Base-by-base conservation (phyloP, 2,888 invertebrate genomes). In the Steinernema scapterisci region DNA sequence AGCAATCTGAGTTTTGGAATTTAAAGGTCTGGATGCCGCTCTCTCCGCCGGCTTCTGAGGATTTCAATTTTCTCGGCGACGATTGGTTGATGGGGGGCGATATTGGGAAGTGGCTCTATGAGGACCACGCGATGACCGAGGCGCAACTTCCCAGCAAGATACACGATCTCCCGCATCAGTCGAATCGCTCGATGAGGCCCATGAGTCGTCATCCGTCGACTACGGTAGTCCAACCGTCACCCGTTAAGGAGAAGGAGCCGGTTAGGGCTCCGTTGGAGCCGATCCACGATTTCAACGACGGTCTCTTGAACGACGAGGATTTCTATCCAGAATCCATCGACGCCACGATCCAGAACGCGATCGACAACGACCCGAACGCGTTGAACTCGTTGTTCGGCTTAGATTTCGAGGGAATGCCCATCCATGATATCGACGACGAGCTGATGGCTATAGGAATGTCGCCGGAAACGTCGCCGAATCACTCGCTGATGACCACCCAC, bases 1-100 rank as follows among this genome's bases (percentile, higher is more conserved):
- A 48, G 19, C 3, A 5, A 48, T 16, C 48, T 48, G 48, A 48
- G 13, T 3, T 7, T 19, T 3, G 5, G 48, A 13, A 7, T 48
- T 38, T 38, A 9, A 54, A 96, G 95, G 92, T 95, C 91, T 97
- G 97, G 96, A 92, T 94, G 83, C 97, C 97, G 73, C 97, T 96
- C 75, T 97, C 97, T 23, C 97, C 97, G 76, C 96, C 97, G 13
- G 92, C 93, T 88, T 93, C 94, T 88, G 95, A 95, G 85, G 74
- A 76, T 25, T 63, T 38, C 16, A 31, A 63, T 27, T 31, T 63
- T 25, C 23, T 27, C 1, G 63, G 63, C 63, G 63, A 63, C 63
- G 63, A 63, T 27, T 63, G 63, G 63, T 13, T 63, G 31, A 63
- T 27, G 13, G 81, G 77, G 11, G 77, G 76, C 43, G 52, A 52